Evolutionary conservation across 1,140 invertebrate genomes (phyloP).

Genomic region (Polypedilum pembai): DNA sequence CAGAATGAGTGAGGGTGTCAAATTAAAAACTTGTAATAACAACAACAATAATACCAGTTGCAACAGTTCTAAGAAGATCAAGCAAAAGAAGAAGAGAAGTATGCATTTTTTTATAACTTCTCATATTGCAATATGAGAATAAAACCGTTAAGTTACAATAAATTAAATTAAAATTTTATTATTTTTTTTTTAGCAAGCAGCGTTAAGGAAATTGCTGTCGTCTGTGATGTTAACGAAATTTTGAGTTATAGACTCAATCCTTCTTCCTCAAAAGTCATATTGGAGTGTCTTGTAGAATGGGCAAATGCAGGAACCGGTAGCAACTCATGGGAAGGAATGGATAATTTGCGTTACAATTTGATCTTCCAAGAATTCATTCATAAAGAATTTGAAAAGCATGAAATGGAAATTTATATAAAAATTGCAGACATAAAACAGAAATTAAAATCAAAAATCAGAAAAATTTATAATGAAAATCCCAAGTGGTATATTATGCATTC

Average conservation of each 20-base stretch:
- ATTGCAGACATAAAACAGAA: not conserved
- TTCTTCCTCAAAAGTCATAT: not conserved
- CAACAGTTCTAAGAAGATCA: not conserved
- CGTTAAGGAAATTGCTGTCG: not conserved
- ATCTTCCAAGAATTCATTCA: constrained; percentile 51
- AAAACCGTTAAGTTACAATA: not conserved
- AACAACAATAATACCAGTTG: no score
- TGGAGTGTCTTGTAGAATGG: not conserved
- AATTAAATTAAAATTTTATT: not conserved
- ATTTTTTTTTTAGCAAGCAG: not conserved
- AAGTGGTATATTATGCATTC: not conserved
- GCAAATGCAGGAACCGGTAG: constrained; percentile 32
- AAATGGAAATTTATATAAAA: constrained; percentile 8
- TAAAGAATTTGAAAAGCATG: constrained; percentile 27
- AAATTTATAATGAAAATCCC: constrained; percentile 22
- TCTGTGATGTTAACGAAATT: not conserved
- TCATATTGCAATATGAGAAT: not conserved
- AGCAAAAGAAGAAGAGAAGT: not conserved
- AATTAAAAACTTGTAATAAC: no score
- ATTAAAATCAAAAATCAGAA: not conserved
- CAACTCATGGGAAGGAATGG: constrained; percentile 82
- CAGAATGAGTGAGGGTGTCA: no score
- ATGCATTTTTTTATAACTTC: no score
- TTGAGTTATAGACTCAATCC: not conserved
- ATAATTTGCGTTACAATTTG: constrained; percentile 59